A percentile compares a stretch with the other conserved stretches of the same genome.
Conservation (phyloP, 1,140 invertebrate species). For the Pseudobourletiella spinata region DNA sequence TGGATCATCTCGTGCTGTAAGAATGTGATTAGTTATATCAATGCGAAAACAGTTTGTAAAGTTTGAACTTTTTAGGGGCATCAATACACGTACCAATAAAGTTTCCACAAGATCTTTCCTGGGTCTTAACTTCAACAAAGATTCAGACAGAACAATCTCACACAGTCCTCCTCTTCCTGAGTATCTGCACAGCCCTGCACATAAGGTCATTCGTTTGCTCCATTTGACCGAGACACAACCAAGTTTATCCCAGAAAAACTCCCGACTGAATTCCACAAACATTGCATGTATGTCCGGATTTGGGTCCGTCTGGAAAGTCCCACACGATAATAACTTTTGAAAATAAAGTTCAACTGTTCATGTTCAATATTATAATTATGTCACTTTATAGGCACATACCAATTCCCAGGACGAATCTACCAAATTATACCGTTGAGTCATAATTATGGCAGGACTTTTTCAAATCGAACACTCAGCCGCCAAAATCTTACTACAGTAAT, state of each 20-base stretch:
- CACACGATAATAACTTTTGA: neutral
- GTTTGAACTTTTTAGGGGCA: neutral
- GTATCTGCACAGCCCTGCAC: slow-evolving; percentile 75
- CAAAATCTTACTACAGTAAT: too few species aligned
- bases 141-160: slow-evolving; percentile 74
- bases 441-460: too few species aligned
- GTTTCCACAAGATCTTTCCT: slow-evolving; percentile 91
- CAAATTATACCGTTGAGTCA: too few species aligned
- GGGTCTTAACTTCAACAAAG: slow-evolving; percentile 80
- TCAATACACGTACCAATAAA: slow-evolving; percentile 60
- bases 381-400: neutral
- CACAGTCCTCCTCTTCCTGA: slow-evolving; percentile 65
- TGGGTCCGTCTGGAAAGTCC: slow-evolving; percentile 64
- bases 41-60: neutral
- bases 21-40: slow-evolving; percentile 9
- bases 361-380: neutral
- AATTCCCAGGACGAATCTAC: neutral
- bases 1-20: slow-evolving; percentile 97
- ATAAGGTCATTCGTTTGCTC: slow-evolving; percentile 89
- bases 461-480: too few species aligned
- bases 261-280: slow-evolving; percentile 75
- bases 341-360: neutral
- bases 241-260: slow-evolving; percentile 74
- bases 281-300: slow-evolving; percentile 80
- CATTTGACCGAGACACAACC: slow-evolving; percentile 74